phyloP scores from a whole-genome alignment of 2,888 invertebrate species.

The Pyrocoelia pectoralis region DNA sequence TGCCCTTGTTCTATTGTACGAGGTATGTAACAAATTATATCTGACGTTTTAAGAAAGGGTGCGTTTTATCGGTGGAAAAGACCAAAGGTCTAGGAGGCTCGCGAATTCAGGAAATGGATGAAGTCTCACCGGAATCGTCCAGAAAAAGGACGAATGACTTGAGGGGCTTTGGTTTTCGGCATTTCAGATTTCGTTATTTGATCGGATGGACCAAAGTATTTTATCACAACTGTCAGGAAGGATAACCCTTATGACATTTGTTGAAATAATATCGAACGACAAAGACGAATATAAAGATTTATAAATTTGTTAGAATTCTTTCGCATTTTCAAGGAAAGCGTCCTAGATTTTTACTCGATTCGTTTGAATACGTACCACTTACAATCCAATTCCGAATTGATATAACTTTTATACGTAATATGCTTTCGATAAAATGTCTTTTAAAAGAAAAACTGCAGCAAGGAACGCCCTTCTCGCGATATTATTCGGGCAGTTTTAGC shows the following conservation, averaged over 20 bases:
- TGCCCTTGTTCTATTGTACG: slow-evolving; percentile 20
- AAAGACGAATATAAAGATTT: slow-evolving; percentile 1
- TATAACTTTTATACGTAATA: no score
- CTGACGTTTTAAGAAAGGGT: slow-evolving; percentile 38
- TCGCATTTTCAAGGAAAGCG: no score
- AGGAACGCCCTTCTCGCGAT: no score
- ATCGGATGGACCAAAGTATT: slow-evolving; percentile 32
- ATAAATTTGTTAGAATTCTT: background rate
- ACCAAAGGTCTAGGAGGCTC: slow-evolving; percentile 34
- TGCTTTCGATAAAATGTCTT: no score
- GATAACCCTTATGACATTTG: slow-evolving; percentile 21
- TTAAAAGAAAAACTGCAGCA: no score
- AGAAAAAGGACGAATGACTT: slow-evolving; percentile 34
- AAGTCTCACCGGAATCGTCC: slow-evolving; percentile 39
- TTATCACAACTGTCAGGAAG: slow-evolving; percentile 27
- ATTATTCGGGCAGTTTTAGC: no score
- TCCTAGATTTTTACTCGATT: no score
- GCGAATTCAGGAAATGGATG: slow-evolving; percentile 38
- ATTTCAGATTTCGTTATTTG: slow-evolving; percentile 40
- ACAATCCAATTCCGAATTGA: no score
- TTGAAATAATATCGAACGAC: slow-evolving; percentile 25
- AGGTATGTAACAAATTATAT: slow-evolving; percentile 38
- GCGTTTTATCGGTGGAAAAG: slow-evolving; percentile 38
- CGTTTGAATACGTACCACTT: no score
- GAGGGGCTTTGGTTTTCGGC: slow-evolving; percentile 41